Base-by-base conservation (phyloP, 2,888 invertebrate species). In the Strigamia crassipes region DNA sequence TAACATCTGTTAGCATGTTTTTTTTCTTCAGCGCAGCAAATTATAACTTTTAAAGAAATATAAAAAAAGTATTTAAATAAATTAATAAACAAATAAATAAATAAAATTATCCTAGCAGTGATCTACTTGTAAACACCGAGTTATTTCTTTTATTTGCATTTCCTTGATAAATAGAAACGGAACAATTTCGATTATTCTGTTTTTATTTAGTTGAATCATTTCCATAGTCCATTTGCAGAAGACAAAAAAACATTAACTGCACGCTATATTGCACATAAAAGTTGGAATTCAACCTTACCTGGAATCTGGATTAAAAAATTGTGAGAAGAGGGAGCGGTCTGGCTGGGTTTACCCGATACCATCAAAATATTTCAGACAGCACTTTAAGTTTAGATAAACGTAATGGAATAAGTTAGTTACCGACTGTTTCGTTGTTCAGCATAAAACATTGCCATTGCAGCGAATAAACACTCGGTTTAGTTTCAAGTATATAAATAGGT, bases 391-490 rank as follows among this genome's bases (percentile, higher is more conserved):
- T 61, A 61, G 61, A 61, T 61, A 61, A 61, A 61, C n/a, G 8
- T 61, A 61, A 61, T 61, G 61, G 61, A 61, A 61, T 61, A 61
- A 61, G 61, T 61, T 61, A 23, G 61, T 61, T 61, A 61, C 61
- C 61, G 10, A 61, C 23, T 61, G 3, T 8, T 23, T 61, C 3
- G 5, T 23, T 23, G 10, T 61, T 61, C 9, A 61, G 61, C 6
- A 61, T 18, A 61, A 61, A 61, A 23, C 61, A 61, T 23, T 61
- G 61, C 61, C 61, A 61, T 18, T 61, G 61, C 3, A 61, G 61
- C 5, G 61, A 18, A 18, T 61, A 61, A 1, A 15, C 15, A 2
- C 2, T 61, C 10, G 61, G 3, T 2, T 61, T 10, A 18, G 4
- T 10, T 61, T 61, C 61, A 1, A 61, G n/a, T 2, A 61, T n/a